phyloP scores from a whole-genome alignment of 2,888 invertebrate genomes.

The Temnothorax ravouxi region DNA sequence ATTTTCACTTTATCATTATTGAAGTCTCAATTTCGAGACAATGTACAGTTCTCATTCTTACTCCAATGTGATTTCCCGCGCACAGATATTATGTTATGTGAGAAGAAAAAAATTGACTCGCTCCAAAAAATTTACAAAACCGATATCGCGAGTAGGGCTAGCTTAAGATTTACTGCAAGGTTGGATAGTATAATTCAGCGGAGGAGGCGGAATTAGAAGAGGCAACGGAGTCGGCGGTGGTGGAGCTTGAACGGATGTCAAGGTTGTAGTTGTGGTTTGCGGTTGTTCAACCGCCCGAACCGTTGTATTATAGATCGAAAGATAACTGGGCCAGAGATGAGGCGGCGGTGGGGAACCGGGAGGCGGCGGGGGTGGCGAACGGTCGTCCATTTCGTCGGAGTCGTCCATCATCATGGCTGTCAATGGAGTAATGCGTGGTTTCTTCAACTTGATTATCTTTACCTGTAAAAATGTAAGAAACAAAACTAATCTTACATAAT shows the following conservation, averaged over 20 bases:
- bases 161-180: constrained; percentile 83
- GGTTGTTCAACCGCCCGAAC: constrained; percentile 57
- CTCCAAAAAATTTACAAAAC: constrained; percentile 34
- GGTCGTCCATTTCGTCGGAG: constrained; percentile 87
- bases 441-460: constrained; percentile 86
- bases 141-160: neutral
- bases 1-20: neutral
- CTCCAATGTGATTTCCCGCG: neutral
- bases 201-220: constrained; percentile 84
- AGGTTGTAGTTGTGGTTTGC: constrained; percentile 58
- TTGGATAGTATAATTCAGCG: constrained; percentile 84
- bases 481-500: neutral
- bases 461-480: constrained; percentile 80
- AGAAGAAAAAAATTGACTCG: neutral
- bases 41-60: constrained; percentile 5
- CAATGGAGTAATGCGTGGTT: constrained; percentile 83
- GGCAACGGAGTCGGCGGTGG: constrained; percentile 85
- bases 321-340: constrained; percentile 87
- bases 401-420: constrained; percentile 85
- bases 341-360: constrained; percentile 88
- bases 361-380: constrained; percentile 89
- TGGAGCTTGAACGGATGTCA: constrained; percentile 72
- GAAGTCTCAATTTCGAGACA: neutral
- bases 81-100: neutral
- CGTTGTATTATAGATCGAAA: constrained; percentile 80